Evolutionary conservation across 2,797 vertebrate species (phyloP), one percentile per base, ranked within the genome.

Genomic region (Adelosebastes latens): DNA sequence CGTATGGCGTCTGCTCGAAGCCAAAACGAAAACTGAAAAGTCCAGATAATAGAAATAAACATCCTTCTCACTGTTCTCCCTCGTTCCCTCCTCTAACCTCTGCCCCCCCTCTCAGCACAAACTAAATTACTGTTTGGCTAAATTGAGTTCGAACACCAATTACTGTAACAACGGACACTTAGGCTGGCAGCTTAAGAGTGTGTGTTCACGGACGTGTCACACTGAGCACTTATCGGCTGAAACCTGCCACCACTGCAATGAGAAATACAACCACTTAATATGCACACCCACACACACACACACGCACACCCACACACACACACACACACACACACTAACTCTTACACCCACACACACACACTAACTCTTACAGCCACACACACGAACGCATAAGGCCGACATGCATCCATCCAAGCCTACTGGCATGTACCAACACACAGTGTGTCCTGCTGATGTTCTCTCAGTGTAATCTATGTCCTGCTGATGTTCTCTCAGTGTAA

Each of bases 201-300:
- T 46, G 14, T 18, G 64, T 36, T 4, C 34, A 36, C 11, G 11
- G 11, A 36, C 34, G 59, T 36, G 66, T 76, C 8, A 32, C 11
- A 8, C 18, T 1, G 25, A 55, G 46, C 42, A 72, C 52, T 55
- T 66, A 76, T 14, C 8, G 13, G 39, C 53, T 81, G 16, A 62
- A 67, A 32, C 31, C 55, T 61, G 55, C 32, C 56, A 29, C 18
- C 39, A 8, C 29, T 27, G 4, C 3, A 3, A 14, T n/a, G 25
- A 77, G 74, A 77, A 72, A 72, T 67, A 75, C 58, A 14, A 53
- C 67, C 49, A 36, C 25, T 71, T 36, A 16, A 36, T 36, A 22
- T 27, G 11, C 36, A 55, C 46, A 39, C 4, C 9, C 12, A 14
- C 10, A 4, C 32, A 63, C 9, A 0, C 31, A 8, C 31, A 31